Percentiles rank a stretch among this genome's conserved stretches.
These are phyloP conservation scores for Leucania comma DNA, from an alignment of 2,888 invertebrate genomes.

Conservation along the genomic window DNA sequence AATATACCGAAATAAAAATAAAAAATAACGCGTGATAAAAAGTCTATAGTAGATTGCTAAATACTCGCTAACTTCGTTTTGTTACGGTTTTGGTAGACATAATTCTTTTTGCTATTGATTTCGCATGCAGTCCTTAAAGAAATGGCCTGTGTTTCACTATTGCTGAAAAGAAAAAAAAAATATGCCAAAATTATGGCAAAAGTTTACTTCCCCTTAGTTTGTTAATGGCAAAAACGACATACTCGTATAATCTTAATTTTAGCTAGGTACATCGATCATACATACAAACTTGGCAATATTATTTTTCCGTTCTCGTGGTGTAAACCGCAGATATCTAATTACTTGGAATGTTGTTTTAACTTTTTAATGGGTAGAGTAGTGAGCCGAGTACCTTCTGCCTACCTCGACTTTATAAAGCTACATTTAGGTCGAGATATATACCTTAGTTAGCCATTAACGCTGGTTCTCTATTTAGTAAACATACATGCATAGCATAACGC, in stretches of 20 bases:
- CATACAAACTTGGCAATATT: constrained; percentile 25
- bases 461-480: constrained; percentile 45
- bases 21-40: no score
- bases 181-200: no score
- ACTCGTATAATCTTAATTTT: constrained; percentile 30
- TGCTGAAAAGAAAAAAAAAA: constrained; percentile 10
- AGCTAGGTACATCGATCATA: constrained; percentile 27
- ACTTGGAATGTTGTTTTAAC: constrained; percentile 35
- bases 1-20: no score
- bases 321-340: constrained; percentile 25
- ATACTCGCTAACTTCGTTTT: no score
- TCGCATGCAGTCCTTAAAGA: no score
- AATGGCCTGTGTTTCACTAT: no score
- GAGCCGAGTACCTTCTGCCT: neutral
- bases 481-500: constrained; percentile 14
- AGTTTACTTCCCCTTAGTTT: no score
- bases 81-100: no score
- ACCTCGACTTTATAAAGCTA: constrained; percentile 31
- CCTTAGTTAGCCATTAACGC: constrained; percentile 12
- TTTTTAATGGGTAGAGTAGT: constrained; percentile 12
- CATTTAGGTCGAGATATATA: constrained; percentile 31
- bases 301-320: constrained; percentile 15
- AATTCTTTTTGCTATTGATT: no score
- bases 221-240: no score
- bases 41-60: no score